These are phyloP conservation scores for Stratiomys singularior DNA, from an alignment of 2,888 invertebrate genomes.

Conservation along the genomic window DNA sequence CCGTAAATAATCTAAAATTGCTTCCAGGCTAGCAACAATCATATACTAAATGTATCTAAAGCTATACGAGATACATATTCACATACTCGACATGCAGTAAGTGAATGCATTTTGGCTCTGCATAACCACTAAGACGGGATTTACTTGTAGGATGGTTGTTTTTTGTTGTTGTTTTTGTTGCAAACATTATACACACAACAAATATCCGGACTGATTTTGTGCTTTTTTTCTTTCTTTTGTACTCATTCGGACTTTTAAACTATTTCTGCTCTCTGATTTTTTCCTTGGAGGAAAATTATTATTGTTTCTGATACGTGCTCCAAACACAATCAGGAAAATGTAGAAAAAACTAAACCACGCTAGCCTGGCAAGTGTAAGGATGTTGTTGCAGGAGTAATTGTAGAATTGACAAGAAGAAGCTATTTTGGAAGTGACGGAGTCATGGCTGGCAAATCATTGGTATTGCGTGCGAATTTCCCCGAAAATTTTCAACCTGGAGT, in stretches of 20 bases:
- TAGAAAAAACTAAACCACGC: too few relatives aligned
- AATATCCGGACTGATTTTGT: background rate
- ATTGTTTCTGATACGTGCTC: constrained; percentile 31
- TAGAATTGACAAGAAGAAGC: too few relatives aligned
- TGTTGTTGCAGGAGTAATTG: too few relatives aligned
- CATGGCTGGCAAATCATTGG: too few relatives aligned
- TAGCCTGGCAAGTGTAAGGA: too few relatives aligned
- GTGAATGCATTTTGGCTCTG: background rate
- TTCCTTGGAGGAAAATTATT: constrained; percentile 26
- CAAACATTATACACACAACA: background rate
- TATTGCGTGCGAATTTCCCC: too few relatives aligned
- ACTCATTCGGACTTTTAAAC: too few relatives aligned
- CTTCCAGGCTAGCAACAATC: constrained; percentile 40
- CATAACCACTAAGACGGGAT: background rate
- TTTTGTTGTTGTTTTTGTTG: background rate
- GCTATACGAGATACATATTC: background rate
- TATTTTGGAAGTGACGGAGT: too few relatives aligned
- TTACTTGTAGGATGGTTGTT: background rate
- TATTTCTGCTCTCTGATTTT: too few relatives aligned
- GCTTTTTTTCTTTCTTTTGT: background rate
- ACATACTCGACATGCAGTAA: background rate
- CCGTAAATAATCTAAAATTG: constrained; percentile 42
- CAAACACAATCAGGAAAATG: background rate
- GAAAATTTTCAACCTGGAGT: too few relatives aligned
- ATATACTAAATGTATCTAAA: background rate